Conservation (phyloP, 1,140 invertebrate species). For the Drosophila lini region DNA sequence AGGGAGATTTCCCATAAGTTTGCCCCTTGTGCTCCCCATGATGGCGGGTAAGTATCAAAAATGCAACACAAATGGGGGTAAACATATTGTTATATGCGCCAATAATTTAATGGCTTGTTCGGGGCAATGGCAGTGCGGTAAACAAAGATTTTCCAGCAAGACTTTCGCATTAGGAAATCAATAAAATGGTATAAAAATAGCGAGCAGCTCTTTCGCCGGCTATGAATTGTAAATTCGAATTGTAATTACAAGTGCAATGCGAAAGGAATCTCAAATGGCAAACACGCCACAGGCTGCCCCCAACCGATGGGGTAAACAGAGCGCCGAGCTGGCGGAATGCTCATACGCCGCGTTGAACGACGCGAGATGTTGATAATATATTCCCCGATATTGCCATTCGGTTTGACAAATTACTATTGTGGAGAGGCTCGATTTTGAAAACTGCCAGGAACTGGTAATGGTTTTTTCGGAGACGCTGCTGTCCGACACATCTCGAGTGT, state of each 20-base stretch:
- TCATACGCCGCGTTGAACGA: conserved; percentile 54
- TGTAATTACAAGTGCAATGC: conserved; percentile 67
- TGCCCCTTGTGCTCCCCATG: not conserved
- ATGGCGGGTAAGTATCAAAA: conserved; percentile 29
- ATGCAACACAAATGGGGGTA: conserved; percentile 50
- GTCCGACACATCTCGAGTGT: conserved; percentile 32
- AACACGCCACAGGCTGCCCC: conserved; percentile 39
- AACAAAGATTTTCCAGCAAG: conserved; percentile 66
- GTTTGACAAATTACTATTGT: conserved; percentile 44
- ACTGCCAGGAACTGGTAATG: conserved; percentile 61
- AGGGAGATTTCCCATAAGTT: conserved; percentile 28
- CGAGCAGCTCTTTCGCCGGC: conserved; percentile 61
- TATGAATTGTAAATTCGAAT: conserved; percentile 73
- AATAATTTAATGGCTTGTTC: conserved; percentile 42
- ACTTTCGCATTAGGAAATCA: conserved; percentile 66
- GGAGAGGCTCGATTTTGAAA: conserved; percentile 27
- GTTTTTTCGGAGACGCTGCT: conserved; percentile 25
- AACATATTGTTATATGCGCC: conserved; percentile 46
- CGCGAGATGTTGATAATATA: conserved; percentile 25
- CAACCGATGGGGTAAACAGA: conserved; percentile 57
- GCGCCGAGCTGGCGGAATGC: conserved; percentile 19
- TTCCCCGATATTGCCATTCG: conserved; percentile 26
- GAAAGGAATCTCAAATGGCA: conserved; percentile 47
- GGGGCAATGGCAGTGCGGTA: conserved; percentile 48
- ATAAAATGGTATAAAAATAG: conserved; percentile 73